Percentiles rank a stretch among this genome's conserved stretches.
Conservation (phyloP, 2,888 invertebrate genomes). For the Mycogona germanica region DNA sequence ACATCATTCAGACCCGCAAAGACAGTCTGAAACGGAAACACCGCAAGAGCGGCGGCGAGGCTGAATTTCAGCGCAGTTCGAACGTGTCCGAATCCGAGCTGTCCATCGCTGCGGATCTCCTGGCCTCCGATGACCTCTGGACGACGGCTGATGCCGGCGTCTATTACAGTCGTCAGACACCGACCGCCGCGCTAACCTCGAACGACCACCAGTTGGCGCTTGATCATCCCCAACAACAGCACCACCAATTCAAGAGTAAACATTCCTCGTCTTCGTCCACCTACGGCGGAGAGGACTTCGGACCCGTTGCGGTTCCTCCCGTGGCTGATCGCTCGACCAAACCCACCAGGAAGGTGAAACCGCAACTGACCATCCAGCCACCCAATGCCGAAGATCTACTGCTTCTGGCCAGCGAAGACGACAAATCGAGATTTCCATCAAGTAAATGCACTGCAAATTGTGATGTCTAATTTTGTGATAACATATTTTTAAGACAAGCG, state of each 20-base stretch:
- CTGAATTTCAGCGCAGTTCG: neutral
- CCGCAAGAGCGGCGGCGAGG: slow-evolving; percentile 31
- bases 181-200: neutral
- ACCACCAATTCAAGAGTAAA: slow-evolving; percentile 6
- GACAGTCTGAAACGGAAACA: slow-evolving; percentile 51
- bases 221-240: no score
- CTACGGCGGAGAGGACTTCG: slow-evolving; percentile 5
- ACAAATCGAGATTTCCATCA: no score
- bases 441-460: no score
- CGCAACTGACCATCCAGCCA: slow-evolving; percentile 1
- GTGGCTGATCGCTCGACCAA: neutral
- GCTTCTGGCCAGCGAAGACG: neutral
- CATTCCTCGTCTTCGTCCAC: slow-evolving; percentile 11
- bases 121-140: neutral
- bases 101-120: neutral
- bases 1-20: slow-evolving; percentile 56
- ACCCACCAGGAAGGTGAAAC: neutral
- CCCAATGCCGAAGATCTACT: neutral
- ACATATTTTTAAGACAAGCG: neutral
- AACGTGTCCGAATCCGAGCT: neutral
- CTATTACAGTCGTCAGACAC: neutral
- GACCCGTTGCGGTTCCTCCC: neutral
- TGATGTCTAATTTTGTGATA: no score
- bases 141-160: neutral
- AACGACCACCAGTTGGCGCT: neutral